Percentiles rank a stretch among this genome's conserved stretches.
These are phyloP conservation scores for Malthinus seriepunctatus DNA, from an alignment of 2,888 invertebrate species.

Conservation along the genomic window DNA sequence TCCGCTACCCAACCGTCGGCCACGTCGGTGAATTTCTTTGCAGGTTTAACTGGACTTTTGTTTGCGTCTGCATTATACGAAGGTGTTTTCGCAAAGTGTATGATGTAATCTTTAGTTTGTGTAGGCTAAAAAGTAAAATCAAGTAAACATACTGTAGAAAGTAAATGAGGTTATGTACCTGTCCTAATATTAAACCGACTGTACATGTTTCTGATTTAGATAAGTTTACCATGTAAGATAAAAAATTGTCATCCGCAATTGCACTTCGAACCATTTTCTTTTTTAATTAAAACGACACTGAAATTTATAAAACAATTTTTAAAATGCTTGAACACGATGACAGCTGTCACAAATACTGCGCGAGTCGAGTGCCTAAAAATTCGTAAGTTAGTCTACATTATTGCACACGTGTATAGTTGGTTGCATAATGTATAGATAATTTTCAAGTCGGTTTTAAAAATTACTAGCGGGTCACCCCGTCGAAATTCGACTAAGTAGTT, in stretches of 20 bases:
- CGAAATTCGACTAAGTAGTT: too few species aligned
- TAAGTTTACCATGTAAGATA: conserved; percentile 69
- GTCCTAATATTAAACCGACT: conserved; percentile 78
- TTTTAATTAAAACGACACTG: conserved; percentile 1
- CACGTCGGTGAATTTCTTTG: conserved; percentile 59
- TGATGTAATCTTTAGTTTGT: conserved; percentile 71
- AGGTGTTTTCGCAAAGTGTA: conserved; percentile 81
- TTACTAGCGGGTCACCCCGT: too few species aligned
- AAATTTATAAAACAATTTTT: not conserved
- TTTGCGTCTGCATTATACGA: conserved; percentile 54
- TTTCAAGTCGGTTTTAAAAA: too few species aligned
- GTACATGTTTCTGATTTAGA: conserved; percentile 66
- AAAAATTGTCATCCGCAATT: conserved; percentile 69
- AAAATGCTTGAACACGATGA: too few species aligned
- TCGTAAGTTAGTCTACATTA: too few species aligned
- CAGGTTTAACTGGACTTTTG: conserved; percentile 48
- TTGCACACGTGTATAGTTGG: too few species aligned
- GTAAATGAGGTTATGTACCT: conserved; percentile 62
- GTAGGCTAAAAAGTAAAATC: conserved; percentile 57
- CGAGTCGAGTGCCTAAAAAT: too few species aligned
- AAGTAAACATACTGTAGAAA: conserved; percentile 24
- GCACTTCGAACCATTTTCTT: conserved; percentile 74
- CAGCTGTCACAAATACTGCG: too few species aligned
- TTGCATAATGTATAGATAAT: too few species aligned
- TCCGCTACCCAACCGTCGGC: conserved; percentile 74